A percentile compares a stretch with the other conserved stretches of the same genome.
Evolutionary conservation across 2,888 invertebrate genomes (phyloP).

Genomic region (Amaurobius ferox): DNA sequence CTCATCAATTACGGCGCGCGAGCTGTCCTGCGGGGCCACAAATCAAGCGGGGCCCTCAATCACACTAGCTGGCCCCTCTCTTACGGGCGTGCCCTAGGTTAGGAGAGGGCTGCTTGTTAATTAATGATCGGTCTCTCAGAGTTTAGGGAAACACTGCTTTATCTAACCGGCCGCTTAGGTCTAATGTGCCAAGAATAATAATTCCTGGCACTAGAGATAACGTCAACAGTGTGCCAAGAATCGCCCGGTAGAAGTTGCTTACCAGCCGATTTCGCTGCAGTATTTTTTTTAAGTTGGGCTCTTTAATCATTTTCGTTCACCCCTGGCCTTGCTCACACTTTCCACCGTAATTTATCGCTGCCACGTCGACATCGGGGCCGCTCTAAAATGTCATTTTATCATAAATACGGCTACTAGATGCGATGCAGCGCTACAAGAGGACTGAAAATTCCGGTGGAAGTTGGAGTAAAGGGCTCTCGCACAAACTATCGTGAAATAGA

Average conservation of each 20-base stretch:
- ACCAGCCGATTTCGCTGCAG: constrained; percentile 52
- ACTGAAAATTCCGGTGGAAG: background rate
- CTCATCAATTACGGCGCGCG: constrained; percentile 71
- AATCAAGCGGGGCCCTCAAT: constrained; percentile 72
- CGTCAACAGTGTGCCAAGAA: constrained; percentile 70
- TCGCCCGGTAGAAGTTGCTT: constrained; percentile 67
- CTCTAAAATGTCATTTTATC: constrained; percentile 52
- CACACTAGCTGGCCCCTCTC: constrained; percentile 62
- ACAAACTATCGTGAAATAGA: background rate
- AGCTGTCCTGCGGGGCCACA: constrained; percentile 70
- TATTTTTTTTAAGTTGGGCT: constrained; percentile 37
- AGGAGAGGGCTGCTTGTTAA: constrained; percentile 64
- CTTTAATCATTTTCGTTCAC: constrained; percentile 70
- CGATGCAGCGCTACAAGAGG: background rate
- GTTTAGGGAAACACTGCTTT: constrained; percentile 72
- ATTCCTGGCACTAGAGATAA: constrained; percentile 69
- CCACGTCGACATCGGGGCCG: constrained; percentile 2
- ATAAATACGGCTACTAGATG: constrained; percentile 26
- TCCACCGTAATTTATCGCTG: constrained; percentile 43
- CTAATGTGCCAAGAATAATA: constrained; percentile 73
- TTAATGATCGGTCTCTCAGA: constrained; percentile 70
- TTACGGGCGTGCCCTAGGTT: constrained; percentile 64
- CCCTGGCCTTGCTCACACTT: constrained; percentile 62
- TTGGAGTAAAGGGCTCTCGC: background rate
- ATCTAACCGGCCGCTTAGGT: constrained; percentile 69